Conservation (phyloP, 2,797 vertebrate genomes). For the Amniataba percoides region DNA sequence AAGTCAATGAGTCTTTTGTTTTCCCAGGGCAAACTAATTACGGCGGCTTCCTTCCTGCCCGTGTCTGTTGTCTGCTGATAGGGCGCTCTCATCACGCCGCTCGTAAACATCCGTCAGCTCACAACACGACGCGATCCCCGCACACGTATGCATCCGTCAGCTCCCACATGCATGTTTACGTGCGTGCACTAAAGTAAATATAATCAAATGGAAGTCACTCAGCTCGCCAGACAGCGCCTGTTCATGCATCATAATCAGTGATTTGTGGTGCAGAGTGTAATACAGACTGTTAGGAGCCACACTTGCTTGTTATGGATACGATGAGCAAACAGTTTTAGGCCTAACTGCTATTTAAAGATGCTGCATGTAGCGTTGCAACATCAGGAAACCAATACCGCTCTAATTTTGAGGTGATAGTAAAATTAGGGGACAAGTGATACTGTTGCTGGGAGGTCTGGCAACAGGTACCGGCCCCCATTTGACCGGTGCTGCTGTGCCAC, state of each 20-base stretch:
- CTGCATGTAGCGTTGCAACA: conserved; percentile 43
- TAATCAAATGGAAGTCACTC: conserved; percentile 30
- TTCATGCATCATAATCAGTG: conserved; percentile 39
- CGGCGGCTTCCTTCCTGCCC: conserved; percentile 70
- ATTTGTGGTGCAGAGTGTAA: conserved; percentile 32
- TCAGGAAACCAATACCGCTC: conserved; percentile 66
- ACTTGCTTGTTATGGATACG: conserved; percentile 45
- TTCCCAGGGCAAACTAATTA: conserved; percentile 72
- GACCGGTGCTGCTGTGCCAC: conserved; percentile 16
- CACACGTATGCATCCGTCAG: conserved; percentile 10
- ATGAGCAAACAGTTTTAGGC: conserved; percentile 43
- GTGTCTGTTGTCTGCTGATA: conserved; percentile 71
- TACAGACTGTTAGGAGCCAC: conserved; percentile 67
- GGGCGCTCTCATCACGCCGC: conserved; percentile 42
- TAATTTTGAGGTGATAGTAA: conserved; percentile 67
- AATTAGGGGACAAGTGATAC: conserved; percentile 67
- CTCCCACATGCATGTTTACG: neutral
- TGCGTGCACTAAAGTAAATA: conserved; percentile 26
- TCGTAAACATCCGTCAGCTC: conserved; percentile 56
- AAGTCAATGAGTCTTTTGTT: conserved; percentile 74
- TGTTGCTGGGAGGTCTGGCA: conserved; percentile 65
- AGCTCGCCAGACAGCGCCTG: conserved; percentile 11
- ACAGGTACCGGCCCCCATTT: conserved; percentile 34
- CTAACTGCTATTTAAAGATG: conserved; percentile 72
- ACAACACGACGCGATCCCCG: neutral